phyloP scores from a whole-genome alignment of 2,113 vertebrate species.

The Lathamus discolor region DNA sequence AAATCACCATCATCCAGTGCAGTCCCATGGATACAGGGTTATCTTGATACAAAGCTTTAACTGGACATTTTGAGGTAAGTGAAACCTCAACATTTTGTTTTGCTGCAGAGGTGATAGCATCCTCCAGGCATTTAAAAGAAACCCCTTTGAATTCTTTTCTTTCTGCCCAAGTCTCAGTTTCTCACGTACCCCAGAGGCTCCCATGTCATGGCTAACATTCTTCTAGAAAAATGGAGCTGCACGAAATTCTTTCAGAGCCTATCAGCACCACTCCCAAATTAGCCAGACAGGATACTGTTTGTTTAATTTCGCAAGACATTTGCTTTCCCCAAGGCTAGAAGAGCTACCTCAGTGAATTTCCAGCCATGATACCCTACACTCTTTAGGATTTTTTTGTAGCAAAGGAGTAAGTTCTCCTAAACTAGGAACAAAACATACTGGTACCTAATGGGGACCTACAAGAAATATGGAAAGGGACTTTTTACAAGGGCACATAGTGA shows the following conservation, averaged over 20 bases:
- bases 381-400: not conserved
- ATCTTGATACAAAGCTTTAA: not conserved
- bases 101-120: not conserved
- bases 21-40: not conserved
- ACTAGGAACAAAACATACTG: not conserved
- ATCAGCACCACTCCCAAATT: slow-evolving; percentile 20
- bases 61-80: not conserved
- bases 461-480: not conserved
- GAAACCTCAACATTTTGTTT: not conserved
- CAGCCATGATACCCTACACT: not conserved
- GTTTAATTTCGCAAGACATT: not conserved
- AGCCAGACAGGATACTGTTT: slow-evolving; percentile 25
- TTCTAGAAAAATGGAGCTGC: slow-evolving; percentile 24
- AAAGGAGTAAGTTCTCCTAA: not conserved
- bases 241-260: not conserved
- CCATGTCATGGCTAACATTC: not conserved
- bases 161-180: not conserved
- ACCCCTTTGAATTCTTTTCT: not conserved
- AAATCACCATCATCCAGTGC: not conserved
- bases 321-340: not conserved
- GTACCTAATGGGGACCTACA: not conserved
- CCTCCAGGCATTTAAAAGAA: not conserved
- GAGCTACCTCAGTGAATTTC: not conserved
- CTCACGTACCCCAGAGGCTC: not conserved
- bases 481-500: not conserved